A percentile compares a stretch with the other conserved stretches of the same genome.
These are phyloP conservation scores for Bryconaethiops microstoma DNA, from an alignment of 2,797 vertebrate species.

Conservation along the genomic window DNA sequence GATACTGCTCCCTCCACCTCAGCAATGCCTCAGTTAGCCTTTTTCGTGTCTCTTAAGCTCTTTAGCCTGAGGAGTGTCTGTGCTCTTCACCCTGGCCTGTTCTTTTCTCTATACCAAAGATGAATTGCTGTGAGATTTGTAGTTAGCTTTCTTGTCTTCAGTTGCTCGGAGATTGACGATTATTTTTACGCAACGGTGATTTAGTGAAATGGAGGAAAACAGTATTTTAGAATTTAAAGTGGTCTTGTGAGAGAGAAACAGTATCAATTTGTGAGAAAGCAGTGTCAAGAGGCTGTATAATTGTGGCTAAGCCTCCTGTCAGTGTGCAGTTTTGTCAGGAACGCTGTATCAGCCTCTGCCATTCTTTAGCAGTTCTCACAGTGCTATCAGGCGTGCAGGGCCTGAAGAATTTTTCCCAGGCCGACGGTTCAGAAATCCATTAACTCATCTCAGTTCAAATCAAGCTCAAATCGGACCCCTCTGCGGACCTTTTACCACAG, in stretches of 20 bases:
- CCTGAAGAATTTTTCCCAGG: background rate
- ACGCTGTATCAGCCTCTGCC: background rate
- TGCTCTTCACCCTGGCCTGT: background rate
- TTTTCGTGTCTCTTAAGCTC: background rate
- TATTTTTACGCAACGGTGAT: background rate
- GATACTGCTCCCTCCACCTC: background rate
- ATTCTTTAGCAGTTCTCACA: background rate
- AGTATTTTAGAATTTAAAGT: background rate
- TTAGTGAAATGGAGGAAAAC: slow-evolving; percentile 2
- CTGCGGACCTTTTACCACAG: background rate
- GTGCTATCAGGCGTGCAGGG: background rate
- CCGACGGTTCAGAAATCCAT: background rate
- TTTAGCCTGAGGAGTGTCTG: background rate
- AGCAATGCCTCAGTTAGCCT: background rate
- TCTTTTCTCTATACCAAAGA: background rate
- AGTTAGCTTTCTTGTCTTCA: background rate
- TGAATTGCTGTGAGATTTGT: slow-evolving; percentile 14
- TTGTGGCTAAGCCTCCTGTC: background rate
- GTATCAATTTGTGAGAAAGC: slow-evolving; percentile 11
- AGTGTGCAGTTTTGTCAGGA: background rate
- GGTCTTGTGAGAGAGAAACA: background rate
- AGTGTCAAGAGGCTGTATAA: background rate
- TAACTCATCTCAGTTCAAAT: background rate
- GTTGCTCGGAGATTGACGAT: background rate
- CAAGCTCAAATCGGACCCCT: background rate